Evolutionary conservation across 2,113 vertebrate genomes (phyloP).

Genomic region (zebrafish (Danio rerio)): DNA sequence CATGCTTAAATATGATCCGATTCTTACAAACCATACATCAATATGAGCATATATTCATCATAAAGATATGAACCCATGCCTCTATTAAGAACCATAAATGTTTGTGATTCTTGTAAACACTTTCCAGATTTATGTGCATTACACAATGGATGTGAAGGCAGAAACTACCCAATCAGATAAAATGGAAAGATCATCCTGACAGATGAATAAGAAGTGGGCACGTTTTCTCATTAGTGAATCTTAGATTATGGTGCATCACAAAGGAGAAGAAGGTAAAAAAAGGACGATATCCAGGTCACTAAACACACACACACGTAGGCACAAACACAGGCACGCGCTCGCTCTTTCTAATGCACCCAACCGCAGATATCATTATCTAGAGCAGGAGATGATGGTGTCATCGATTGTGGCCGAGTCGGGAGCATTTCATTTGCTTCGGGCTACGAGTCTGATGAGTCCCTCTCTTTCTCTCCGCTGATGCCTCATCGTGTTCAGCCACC

Average conservation of each 20-base stretch:
- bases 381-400: slow-evolving; percentile 65
- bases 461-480: slow-evolving; percentile 56
- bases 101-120: neutral
- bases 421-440: slow-evolving; percentile 65
- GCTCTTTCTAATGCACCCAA: slow-evolving; percentile 49
- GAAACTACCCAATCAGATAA: slow-evolving; percentile 6
- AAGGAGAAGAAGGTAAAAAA: slow-evolving; percentile 31
- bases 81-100: neutral
- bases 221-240: slow-evolving; percentile 52
- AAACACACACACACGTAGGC: slow-evolving; percentile 25
- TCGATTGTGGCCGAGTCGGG: slow-evolving; percentile 69
- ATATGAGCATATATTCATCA: too few relatives aligned
- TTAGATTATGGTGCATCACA: slow-evolving; percentile 40
- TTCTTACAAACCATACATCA: too few relatives aligned
- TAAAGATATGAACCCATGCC: neutral
- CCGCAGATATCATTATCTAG: slow-evolving; percentile 59
- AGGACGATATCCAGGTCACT: slow-evolving; percentile 24
- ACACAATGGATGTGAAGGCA: neutral
- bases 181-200: slow-evolving; percentile 40
- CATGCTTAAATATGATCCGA: too few relatives aligned
- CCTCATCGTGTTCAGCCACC: slow-evolving; percentile 69
- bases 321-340: slow-evolving; percentile 21
- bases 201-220: slow-evolving; percentile 21
- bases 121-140: neutral
- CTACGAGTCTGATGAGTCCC: slow-evolving; percentile 68